Evolutionary conservation across 2,888 invertebrate genomes (phyloP), one percentile per base, ranked within the genome.

Genomic region (Trissoscelio sp.): DNA sequence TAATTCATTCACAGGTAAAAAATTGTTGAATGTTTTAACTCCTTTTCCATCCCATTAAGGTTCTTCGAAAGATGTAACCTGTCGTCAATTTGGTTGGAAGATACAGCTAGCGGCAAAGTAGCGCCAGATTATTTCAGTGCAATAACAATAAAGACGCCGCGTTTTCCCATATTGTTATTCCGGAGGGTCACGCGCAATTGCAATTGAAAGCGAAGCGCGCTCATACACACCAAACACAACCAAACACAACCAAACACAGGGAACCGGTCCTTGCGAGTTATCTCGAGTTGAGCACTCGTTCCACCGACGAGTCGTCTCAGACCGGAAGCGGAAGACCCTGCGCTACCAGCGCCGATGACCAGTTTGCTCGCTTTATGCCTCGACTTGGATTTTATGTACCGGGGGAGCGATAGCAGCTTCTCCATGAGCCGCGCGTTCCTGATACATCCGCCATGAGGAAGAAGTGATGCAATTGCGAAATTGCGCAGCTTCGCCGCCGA

Each of bases 291-390:
- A 12, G 22, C 28, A 14, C 14, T 42, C 9, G 44, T 1, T 24
- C 24, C 24, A 24, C 3, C 24, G 24, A 42, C 31, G 53, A 69
- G 31, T 37, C 60, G 20, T n/a, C 18, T 22, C 11, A 20, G 62
- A 31, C 58, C 85, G 85, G 85, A 86, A 86, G 85, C 79, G 83
- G 84, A 84, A 85, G 83, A 28, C 53, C 12, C 39, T 1, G 37
- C 55, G 55, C 58, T 46, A 69, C 48, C 58, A 58, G 34, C n/a
- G 70, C 58, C 24, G 69, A 80, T 74, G 80, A 83, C 82, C 82
- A 83, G 83, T 84, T 83, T 53, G 80, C 62, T 70, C 79, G 83
- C 74, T 86, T 87, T 85, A 87, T 85, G 83, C 81, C 81, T 79
- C 79, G 81, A 78, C 20, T 46, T 22, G 80, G 48, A 64, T 84